Evolutionary conservation across 2,113 vertebrate genomes (phyloP).

Genomic region (Macroglossus sobrinus): DNA sequence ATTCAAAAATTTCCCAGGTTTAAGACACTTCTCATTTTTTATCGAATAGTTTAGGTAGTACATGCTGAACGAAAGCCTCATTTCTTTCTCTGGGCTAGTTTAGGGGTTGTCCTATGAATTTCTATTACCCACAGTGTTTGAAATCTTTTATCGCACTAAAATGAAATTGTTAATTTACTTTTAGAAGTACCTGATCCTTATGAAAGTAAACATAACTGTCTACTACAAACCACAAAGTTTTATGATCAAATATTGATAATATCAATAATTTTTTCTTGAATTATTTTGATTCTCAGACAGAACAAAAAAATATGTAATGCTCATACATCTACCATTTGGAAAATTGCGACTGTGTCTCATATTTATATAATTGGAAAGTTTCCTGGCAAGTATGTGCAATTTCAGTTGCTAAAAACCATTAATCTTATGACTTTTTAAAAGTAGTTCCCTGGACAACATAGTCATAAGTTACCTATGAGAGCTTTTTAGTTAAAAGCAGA

Average conservation of each 20-base stretch:
- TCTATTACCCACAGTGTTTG: neutral
- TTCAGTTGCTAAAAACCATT: constrained; percentile 27
- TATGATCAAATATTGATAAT: neutral
- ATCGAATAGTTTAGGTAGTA: neutral
- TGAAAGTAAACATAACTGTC: neutral
- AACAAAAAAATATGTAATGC: neutral
- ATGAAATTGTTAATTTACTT: neutral
- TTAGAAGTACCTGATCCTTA: neutral
- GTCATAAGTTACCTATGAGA: constrained; percentile 7
- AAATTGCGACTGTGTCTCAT: neutral
- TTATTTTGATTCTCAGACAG: neutral
- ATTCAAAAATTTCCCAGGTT: neutral
- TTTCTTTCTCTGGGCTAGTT: neutral
- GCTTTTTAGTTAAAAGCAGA: neutral
- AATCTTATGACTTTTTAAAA: neutral
- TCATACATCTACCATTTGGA: neutral
- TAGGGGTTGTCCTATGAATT: neutral
- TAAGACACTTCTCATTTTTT: neutral
- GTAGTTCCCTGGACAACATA: neutral
- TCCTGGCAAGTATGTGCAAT: neutral
- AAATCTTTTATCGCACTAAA: neutral
- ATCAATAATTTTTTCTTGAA: neutral
- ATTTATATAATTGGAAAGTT: neutral
- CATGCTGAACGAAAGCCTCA: neutral
- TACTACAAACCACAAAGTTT: neutral